Evolutionary conservation across 1,140 invertebrate species (phyloP).

Genomic region (Meloidogyne chitwoodi): DNA sequence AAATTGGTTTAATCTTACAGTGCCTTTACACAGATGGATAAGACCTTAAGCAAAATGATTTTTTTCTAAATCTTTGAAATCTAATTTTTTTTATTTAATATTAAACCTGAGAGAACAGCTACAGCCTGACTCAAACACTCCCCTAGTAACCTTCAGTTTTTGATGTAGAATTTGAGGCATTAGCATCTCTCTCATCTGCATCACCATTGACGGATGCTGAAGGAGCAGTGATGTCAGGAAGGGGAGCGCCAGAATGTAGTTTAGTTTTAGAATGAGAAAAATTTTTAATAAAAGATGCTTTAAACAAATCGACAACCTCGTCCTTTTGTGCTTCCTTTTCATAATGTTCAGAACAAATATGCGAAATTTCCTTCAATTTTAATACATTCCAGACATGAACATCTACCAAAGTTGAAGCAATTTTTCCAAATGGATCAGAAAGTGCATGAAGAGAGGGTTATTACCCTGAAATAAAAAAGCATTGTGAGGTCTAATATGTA

Average conservation of each 20-base stretch:
- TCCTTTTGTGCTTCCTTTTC: conserved; percentile 66
- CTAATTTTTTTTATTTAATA: conserved; percentile 27
- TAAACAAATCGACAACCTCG: conserved; percentile 31
- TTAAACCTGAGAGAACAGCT: conserved; percentile 87
- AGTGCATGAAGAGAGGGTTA: conserved; percentile 86
- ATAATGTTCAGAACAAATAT: conserved; percentile 97
- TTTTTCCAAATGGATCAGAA: conserved; percentile 84
- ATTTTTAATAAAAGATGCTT: not conserved
- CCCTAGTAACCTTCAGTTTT: conserved; percentile 68
- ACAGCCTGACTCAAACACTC: conserved; percentile 81
- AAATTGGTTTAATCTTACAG: conserved; percentile 91
- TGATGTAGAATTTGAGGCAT: conserved; percentile 66
- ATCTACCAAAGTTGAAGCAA: conserved; percentile 68
- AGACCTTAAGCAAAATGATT: conserved; percentile 93
- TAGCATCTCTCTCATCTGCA: conserved; percentile 49
- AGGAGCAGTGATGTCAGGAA: not conserved
- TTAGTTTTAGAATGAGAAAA: not conserved
- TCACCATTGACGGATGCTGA: not conserved
- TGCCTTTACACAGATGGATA: conserved; percentile 96
- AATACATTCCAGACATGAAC: conserved; percentile 97
- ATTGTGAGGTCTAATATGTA: too few species aligned
- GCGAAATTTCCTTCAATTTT: conserved; percentile 90
- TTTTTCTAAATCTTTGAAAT: conserved; percentile 3
- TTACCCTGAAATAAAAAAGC: too few species aligned
- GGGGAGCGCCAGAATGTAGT: not conserved